Evolutionary conservation across 2,797 vertebrate species (phyloP).

Genomic region (Pseudochirops corinnae): DNA sequence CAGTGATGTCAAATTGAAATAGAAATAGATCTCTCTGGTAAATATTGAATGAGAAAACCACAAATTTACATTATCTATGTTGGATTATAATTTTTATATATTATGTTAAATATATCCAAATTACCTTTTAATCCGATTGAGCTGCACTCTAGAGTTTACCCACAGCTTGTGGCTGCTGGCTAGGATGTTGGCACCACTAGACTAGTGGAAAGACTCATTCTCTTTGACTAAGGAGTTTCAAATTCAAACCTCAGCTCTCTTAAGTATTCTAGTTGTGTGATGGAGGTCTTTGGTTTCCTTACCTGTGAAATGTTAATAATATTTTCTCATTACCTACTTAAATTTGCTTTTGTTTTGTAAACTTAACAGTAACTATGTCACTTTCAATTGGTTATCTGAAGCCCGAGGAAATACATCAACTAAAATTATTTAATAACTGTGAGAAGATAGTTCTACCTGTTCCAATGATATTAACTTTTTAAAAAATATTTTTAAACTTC

Average conservation of each 20-base stretch:
- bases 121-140: neutral
- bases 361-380: neutral
- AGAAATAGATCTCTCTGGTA: neutral
- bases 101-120: neutral
- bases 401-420: neutral
- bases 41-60: neutral
- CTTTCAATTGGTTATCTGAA: neutral
- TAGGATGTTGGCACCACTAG: neutral
- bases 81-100: neutral
- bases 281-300: neutral
- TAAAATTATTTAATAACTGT: neutral
- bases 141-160: neutral
- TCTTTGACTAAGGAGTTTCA: neutral
- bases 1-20: no score
- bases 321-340: neutral
- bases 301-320: neutral
- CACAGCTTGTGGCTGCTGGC: neutral
- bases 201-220: neutral
- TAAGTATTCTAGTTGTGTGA: neutral
- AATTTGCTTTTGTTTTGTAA: neutral
- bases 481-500: neutral
- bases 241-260: neutral
- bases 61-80: neutral
- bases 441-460: neutral
- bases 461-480: neutral